Conservation (phyloP, 2,888 invertebrate species). For the Chouioia cunea region DNA sequence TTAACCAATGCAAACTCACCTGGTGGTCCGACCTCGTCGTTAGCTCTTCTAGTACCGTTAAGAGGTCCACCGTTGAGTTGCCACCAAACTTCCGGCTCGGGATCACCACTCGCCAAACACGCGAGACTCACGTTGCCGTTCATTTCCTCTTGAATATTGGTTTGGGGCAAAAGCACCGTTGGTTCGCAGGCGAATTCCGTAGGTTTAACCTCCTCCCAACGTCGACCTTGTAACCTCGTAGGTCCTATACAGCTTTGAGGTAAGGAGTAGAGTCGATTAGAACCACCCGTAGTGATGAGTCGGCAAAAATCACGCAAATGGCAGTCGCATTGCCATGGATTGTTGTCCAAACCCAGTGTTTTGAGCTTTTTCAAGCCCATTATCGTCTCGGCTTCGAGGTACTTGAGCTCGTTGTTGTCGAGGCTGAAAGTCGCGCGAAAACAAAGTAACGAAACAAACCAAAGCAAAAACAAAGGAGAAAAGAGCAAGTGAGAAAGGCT, state of each 20-base stretch:
- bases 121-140: constrained; percentile 86
- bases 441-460: neutral
- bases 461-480: neutral
- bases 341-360: constrained; percentile 84
- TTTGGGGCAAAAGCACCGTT: constrained; percentile 72
- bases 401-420: constrained; percentile 83
- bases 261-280: constrained; percentile 82
- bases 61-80: constrained; percentile 80
- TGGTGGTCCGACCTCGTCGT: constrained; percentile 32
- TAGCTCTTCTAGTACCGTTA: constrained; percentile 60
- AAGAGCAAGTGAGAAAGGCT: neutral
- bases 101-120: constrained; percentile 86
- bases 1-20: constrained; percentile 5
- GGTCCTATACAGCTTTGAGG: constrained; percentile 83
- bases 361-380: constrained; percentile 83
- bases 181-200: constrained; percentile 88
- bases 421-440: constrained; percentile 62
- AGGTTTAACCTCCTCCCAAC: constrained; percentile 83
- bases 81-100: constrained; percentile 87
- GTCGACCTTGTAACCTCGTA: constrained; percentile 75
- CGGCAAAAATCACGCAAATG: constrained; percentile 84
- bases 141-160: constrained; percentile 76
- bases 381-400: constrained; percentile 77
- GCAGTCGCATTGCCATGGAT: constrained; percentile 93
- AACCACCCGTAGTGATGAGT: constrained; percentile 74